phyloP scores from a whole-genome alignment of 1,140 invertebrate genomes.

The Lutraria rhynchaena region DNA sequence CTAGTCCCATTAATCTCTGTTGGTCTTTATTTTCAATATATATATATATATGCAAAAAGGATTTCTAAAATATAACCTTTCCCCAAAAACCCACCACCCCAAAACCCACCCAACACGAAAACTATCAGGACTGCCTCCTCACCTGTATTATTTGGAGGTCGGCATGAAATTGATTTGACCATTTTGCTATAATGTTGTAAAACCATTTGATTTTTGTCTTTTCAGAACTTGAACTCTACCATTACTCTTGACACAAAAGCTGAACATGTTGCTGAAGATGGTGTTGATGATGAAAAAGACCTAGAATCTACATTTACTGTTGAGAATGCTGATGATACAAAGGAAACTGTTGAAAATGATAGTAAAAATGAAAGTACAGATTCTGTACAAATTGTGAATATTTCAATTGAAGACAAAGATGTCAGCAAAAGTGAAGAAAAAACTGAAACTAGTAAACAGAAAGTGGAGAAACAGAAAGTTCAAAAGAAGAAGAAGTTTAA shows the following conservation, averaged over 20 bases:
- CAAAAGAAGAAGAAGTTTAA: slow-evolving; percentile 65
- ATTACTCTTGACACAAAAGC: slow-evolving; percentile 16
- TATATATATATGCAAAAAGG: too few relatives aligned
- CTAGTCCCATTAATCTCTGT: too few relatives aligned
- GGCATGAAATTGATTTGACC: too few relatives aligned
- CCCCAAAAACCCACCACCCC: too few relatives aligned
- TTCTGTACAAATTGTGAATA: slow-evolving; percentile 27
- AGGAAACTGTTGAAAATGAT: slow-evolving; percentile 10
- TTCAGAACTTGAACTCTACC: slow-evolving; percentile 32
- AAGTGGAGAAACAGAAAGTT: slow-evolving; percentile 53
- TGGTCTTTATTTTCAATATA: too few relatives aligned
- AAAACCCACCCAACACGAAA: too few relatives aligned
- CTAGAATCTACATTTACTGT: slow-evolving; percentile 34
- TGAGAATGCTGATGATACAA: background rate
- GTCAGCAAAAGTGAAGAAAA: slow-evolving; percentile 82
- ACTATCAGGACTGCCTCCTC: too few relatives aligned
- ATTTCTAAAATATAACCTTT: too few relatives aligned
- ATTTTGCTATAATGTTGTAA: too few relatives aligned
- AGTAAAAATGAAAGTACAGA: slow-evolving; percentile 32
- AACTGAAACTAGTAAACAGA: slow-evolving; percentile 54
- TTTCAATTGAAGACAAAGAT: slow-evolving; percentile 52
- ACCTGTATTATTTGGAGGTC: too few relatives aligned
- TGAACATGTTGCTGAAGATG: background rate
- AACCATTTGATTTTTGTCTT: background rate
- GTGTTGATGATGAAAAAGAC: slow-evolving; percentile 14